Conservation (phyloP, 2,797 vertebrate genomes). For the Tangara arthus region DNA sequence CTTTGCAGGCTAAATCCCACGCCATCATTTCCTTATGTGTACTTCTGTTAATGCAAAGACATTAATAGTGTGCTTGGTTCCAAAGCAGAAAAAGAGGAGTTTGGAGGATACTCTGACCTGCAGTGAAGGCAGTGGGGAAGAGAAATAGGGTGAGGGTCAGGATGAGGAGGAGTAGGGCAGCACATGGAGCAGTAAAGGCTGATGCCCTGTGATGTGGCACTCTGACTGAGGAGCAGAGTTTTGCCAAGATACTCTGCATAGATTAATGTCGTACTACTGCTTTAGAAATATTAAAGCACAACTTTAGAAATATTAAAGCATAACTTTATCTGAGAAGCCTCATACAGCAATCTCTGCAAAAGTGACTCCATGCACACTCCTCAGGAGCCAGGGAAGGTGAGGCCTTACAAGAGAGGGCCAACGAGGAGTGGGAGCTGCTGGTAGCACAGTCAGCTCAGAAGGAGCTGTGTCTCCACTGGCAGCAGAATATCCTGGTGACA, state of each 20-base stretch:
- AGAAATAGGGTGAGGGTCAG: neutral
- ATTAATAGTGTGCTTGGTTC: neutral
- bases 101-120: neutral
- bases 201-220: accelerated
- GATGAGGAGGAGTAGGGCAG: neutral
- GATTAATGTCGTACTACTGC: neutral
- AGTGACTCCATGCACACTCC: accelerated
- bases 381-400: neutral
- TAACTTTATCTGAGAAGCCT: neutral
- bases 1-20: neutral
- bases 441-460: neutral
- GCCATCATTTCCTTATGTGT: neutral
- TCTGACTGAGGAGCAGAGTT: neutral
- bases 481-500: neutral
- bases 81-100: neutral
- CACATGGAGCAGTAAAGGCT: neutral
- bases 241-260: neutral
- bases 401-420: neutral
- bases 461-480: neutral
- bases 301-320: neutral
- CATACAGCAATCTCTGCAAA: neutral
- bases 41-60: neutral
- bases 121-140: neutral
- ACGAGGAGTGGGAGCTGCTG: neutral
- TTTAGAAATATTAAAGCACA: neutral